Conservation (phyloP, 2,113 vertebrate species). For the Rhabdomys dilectus region DNA sequence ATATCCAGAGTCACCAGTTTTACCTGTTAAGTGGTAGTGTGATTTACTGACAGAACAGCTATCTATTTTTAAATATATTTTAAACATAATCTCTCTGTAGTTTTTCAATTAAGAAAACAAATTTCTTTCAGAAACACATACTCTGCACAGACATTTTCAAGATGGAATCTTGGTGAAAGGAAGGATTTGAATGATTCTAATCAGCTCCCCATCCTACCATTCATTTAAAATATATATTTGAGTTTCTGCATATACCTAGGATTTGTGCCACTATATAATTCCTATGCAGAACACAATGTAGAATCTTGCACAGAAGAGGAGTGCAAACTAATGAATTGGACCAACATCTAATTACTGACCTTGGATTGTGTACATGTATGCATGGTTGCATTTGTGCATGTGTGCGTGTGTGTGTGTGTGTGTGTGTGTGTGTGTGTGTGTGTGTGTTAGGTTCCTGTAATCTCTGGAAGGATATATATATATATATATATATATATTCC, state of each 20-base stretch:
- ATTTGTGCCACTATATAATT: neutral
- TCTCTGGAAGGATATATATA: no score
- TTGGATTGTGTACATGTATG: neutral
- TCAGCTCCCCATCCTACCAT: neutral
- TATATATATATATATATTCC: no score
- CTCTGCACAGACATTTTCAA: neutral
- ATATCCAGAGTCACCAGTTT: neutral
- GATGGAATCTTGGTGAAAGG: neutral
- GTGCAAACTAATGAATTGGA: neutral
- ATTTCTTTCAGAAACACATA: neutral
- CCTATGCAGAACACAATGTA: neutral
- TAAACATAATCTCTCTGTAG: neutral
- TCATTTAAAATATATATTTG: neutral
- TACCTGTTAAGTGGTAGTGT: neutral
- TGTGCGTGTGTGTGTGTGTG: neutral
- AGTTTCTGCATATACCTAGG: neutral
- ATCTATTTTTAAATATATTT: neutral
- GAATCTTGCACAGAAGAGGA: rapidly evolving
- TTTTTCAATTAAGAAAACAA: neutral
- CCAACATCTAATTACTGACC: neutral
- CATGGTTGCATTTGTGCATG: no score
- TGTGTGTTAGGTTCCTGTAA: no score
- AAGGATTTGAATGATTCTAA: neutral
- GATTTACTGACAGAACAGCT: neutral
- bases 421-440: no score